Percentiles rank a stretch among this genome's conserved stretches.
Evolutionary conservation across 2,113 vertebrate species (phyloP).

Genomic region (Callipepla californica): DNA sequence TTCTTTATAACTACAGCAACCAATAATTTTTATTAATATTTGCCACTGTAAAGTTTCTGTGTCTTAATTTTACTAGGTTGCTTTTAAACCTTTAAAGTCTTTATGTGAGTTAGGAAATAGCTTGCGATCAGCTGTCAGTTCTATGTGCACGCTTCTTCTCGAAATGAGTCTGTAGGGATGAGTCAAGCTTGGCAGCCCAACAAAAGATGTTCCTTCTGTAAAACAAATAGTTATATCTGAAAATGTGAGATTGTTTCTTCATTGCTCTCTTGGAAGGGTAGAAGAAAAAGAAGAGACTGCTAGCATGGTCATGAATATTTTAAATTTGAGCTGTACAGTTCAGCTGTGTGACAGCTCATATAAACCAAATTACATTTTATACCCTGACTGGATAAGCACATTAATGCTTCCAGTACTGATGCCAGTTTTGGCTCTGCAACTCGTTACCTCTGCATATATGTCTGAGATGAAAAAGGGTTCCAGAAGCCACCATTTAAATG

Average conservation of each 20-base stretch:
- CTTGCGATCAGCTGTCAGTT: slow-evolving; percentile 60
- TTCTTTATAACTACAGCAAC: slow-evolving; percentile 12
- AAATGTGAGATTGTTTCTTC: slow-evolving; percentile 44
- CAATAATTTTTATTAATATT: slow-evolving; percentile 38
- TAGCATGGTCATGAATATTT: slow-evolving; percentile 54
- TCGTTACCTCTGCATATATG: background rate
- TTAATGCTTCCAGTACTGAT: slow-evolving; percentile 11
- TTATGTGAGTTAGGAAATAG: slow-evolving; percentile 12
- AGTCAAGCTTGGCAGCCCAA: slow-evolving; percentile 65
- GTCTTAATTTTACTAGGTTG: slow-evolving; percentile 56
- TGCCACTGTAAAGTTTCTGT: slow-evolving; percentile 36
- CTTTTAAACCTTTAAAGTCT: slow-evolving; percentile 42
- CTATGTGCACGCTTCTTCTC: slow-evolving; percentile 3
- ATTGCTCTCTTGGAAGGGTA: background rate
- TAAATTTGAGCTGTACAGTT: slow-evolving; percentile 37
- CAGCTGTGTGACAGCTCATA: slow-evolving; percentile 15
- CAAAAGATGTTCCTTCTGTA: slow-evolving; percentile 60
- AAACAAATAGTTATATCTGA: slow-evolving; percentile 53
- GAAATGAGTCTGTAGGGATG: slow-evolving; percentile 61
- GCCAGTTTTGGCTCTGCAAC: background rate
- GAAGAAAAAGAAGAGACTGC: background rate
- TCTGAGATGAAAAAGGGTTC: background rate
- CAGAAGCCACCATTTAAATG: slow-evolving; percentile 15
- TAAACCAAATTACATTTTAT: slow-evolving; percentile 32
- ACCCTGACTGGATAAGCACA: slow-evolving; percentile 6